A percentile compares a stretch with the other conserved stretches of the same genome.
Evolutionary conservation across 30 jellyfish, hydroid and myxozoan genomes (phyloP).

Genomic region (Turritopsis dohrnii): DNA sequence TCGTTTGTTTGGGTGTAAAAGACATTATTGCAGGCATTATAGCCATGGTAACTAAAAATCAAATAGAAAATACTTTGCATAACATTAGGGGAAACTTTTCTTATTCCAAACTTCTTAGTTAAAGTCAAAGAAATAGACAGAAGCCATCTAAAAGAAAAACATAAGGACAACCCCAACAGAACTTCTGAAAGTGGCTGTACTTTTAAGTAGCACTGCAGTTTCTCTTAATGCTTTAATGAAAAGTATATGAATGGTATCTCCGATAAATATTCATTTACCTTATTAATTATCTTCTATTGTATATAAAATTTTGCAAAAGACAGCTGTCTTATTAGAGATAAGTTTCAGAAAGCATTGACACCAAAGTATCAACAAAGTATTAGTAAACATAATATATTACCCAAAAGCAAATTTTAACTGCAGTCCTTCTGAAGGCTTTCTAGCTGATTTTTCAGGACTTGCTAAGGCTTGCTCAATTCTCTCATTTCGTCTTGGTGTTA

Average conservation of each 20-base stretch:
- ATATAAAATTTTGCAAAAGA: too few relatives aligned
- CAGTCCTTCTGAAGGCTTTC: conserved; percentile 79
- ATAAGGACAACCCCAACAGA: not conserved
- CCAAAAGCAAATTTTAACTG: conserved; percentile 93
- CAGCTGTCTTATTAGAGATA: too few relatives aligned
- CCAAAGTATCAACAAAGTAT: not conserved
- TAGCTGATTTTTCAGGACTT: conserved; percentile 77
- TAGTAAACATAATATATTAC: conserved; percentile 20
- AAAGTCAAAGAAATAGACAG: not conserved
- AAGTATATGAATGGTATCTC: too few relatives aligned
- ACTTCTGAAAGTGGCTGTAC: too few relatives aligned
- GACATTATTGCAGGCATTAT: conserved; percentile 90
- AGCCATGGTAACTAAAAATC: conserved; percentile 79
- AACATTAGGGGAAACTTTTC: not conserved
- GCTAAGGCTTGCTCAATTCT: conserved; percentile 79
- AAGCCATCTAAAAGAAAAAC: not conserved
- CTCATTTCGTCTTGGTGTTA: conserved; percentile 48
- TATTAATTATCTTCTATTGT: too few relatives aligned
- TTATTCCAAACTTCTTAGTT: not conserved
- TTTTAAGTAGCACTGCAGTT: too few relatives aligned
- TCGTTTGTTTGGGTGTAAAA: conserved; percentile 94
- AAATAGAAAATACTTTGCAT: not conserved
- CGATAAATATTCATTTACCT: too few relatives aligned
- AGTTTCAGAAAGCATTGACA: not conserved
- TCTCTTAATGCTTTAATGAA: too few relatives aligned